Conservation (phyloP, 2,797 vertebrate species). For the Notoglanidium macrostoma region DNA sequence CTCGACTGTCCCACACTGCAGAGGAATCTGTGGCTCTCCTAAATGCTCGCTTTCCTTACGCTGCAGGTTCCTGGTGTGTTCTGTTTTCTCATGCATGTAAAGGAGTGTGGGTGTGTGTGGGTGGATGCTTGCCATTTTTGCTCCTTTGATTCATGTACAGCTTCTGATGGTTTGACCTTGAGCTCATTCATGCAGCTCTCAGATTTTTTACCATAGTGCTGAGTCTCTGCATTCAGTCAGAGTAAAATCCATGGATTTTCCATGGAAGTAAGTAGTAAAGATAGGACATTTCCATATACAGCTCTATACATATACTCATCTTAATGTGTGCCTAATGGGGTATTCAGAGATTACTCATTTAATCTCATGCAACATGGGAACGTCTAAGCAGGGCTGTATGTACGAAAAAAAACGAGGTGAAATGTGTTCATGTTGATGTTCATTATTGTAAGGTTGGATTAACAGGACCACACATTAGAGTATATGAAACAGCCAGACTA, state of each 20-base stretch:
- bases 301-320: neutral
- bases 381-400: too few species aligned
- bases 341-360: neutral
- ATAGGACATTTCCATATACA: neutral
- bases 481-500: neutral
- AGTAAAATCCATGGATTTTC: constrained; percentile 3
- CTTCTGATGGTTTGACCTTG: constrained; percentile 36
- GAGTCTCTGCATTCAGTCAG: constrained; percentile 1
- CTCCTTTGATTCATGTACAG: constrained; percentile 15
- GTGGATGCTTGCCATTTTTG: constrained; percentile 3
- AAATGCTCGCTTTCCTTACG: constrained; percentile 7
- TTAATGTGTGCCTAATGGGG: neutral
- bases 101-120: neutral
- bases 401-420: too few species aligned
- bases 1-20: neutral
- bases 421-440: neutral
- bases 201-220: constrained; percentile 31
- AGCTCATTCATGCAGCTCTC: constrained; percentile 21
- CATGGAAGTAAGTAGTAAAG: neutral
- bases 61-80: constrained; percentile 35
- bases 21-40: constrained; percentile 27
- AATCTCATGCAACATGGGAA: too few species aligned
- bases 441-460: neutral
- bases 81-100: constrained; percentile 21
- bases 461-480: neutral